Evolutionary conservation across 2,888 invertebrate species (phyloP).

Genomic region (Physocephala rufipes): DNA sequence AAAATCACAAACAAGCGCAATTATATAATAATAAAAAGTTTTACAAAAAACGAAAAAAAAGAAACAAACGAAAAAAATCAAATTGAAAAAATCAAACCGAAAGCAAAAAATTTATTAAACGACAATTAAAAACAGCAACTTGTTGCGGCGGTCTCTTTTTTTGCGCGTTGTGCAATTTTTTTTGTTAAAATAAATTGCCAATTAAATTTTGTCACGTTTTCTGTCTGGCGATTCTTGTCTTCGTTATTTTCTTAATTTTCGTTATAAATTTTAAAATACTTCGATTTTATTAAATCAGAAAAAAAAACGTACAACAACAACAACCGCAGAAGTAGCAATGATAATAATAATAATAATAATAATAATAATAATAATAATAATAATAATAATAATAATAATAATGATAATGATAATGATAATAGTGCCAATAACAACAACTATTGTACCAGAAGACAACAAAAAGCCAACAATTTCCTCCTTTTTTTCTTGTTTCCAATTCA

Average conservation of each 20-base stretch:
- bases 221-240: constrained; percentile 35
- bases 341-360: no score
- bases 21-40: constrained; percentile 4
- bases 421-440: not conserved
- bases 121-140: constrained; percentile 23
- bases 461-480: no score
- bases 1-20: constrained; percentile 2
- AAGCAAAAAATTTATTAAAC: constrained; percentile 11
- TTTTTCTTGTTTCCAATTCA: constrained; percentile 7
- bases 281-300: constrained; percentile 16
- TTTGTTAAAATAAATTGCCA: constrained; percentile 26
- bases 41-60: not conserved
- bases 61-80: not conserved
- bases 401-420: not conserved
- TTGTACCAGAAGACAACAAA: not conserved
- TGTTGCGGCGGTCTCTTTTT: not conserved
- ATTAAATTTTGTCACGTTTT: constrained; percentile 37
- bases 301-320: constrained; percentile 14
- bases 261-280: constrained; percentile 25
- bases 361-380: no score
- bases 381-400: constrained; percentile 10
- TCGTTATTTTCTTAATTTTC: constrained; percentile 9
- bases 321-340: not conserved
- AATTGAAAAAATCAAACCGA: constrained; percentile 2
- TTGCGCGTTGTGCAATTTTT: constrained; percentile 10